Evolutionary conservation across 2,888 invertebrate genomes (phyloP), one percentile per base, ranked within the genome.

Genomic region (Furcula furcula): DNA sequence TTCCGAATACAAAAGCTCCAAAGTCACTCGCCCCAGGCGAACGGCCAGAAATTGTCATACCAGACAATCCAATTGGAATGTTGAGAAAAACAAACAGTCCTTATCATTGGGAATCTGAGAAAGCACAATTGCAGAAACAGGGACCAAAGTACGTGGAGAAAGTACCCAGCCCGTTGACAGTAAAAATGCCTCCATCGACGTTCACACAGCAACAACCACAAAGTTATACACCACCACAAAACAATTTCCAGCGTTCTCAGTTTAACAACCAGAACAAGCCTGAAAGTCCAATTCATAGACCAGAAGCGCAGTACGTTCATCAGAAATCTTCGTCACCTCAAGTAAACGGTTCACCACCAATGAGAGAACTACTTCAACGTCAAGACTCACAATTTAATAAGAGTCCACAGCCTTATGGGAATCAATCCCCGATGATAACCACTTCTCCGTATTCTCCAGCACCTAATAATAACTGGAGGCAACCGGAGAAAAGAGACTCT

Each of bases 11-110:
- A 0, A 85, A 82, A 52, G 82, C 88, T 33, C 89, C 90, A 27
- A 91, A 91, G 63, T 90, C 90, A 28, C 78, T 90, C 31, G 83
- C 86, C 34, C 64, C 80, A 30, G 92, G 91, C 19, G 91, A 92
- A 71, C 83, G 94, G 40, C 94, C 94, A 10, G 94, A 94, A 79
- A 94, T 94, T 58, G 93, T 93, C 11, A 94, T 94, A 29, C 94
- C 94, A 4, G 89, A 92, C 43, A 94, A 94, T 67, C 94, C 94
- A 0, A 94, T 94, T 74, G 91, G 92, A 14, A 86, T 91, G 79
- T 71, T 94, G 43, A 89, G 92, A 49, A 93, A 93, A 83, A 93
- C 93, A 2, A 91, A 92, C 41, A 92, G 93, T 37, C 93, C 93
- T 0, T 91, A 91, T 46, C 91, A 91, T 47, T 91, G 91, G 90